Percentiles rank a stretch among this genome's conserved stretches.
These are phyloP conservation scores for Caradrina kadenii DNA, from an alignment of 2,888 invertebrate species.

Conservation along the genomic window DNA sequence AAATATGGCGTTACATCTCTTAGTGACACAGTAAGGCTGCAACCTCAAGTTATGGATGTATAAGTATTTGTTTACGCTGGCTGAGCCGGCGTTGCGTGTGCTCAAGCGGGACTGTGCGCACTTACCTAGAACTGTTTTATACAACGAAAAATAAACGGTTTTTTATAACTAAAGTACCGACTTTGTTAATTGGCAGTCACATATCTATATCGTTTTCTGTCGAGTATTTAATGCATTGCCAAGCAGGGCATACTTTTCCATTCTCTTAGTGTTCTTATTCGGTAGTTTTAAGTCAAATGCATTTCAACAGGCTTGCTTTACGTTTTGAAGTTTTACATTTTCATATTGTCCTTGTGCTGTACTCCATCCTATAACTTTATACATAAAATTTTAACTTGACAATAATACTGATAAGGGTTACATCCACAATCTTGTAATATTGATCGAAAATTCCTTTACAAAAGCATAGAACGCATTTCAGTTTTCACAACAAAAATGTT, in stretches of 20 bases:
- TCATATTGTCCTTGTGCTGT: not conserved
- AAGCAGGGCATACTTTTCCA: not conserved
- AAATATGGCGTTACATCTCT: conserved; percentile 34
- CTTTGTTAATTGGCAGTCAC: not conserved
- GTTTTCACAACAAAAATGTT: too few relatives aligned
- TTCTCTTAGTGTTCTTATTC: not conserved
- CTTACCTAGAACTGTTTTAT: conserved; percentile 9
- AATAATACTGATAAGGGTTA: too few relatives aligned
- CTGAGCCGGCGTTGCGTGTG: not conserved
- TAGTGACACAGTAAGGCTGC: conserved; percentile 24
- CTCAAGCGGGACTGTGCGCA: not conserved
- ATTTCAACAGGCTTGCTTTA: not conserved
- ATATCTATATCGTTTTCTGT: not conserved
- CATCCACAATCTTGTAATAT: too few relatives aligned
- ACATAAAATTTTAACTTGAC: not conserved
- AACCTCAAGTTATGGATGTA: conserved; percentile 40
- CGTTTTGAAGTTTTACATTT: not conserved
- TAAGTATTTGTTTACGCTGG: conserved; percentile 37
- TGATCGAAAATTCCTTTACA: too few relatives aligned
- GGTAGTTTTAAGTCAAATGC: not conserved
- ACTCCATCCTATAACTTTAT: not conserved
- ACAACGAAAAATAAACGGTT: not conserved
- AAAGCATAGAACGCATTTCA: conserved; percentile 3
- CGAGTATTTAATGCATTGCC: not conserved
- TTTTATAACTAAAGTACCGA: too few relatives aligned